Conservation (phyloP, 2,113 vertebrate species). For the Phoxinus phoxinus region DNA sequence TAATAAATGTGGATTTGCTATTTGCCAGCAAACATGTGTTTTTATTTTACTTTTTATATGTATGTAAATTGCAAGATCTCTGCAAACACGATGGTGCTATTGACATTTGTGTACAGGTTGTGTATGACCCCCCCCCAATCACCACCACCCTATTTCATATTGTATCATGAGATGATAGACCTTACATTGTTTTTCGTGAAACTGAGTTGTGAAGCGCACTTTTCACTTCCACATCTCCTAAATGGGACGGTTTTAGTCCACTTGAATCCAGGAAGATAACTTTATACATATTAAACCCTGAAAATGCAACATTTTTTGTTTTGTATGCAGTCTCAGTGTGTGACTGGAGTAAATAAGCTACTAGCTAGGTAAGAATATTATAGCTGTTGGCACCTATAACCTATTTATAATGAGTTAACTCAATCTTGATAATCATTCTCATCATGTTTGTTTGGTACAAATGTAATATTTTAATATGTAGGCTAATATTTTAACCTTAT, state of each 20-base stretch:
- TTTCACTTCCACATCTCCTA: constrained; percentile 14
- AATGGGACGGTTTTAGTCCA: neutral
- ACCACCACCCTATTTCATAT: neutral
- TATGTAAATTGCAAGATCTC: constrained; percentile 64
- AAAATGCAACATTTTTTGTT: neutral
- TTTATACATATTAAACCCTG: neutral
- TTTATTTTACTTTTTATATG: neutral
- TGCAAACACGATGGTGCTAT: constrained; percentile 9
- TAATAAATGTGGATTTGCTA: constrained; percentile 59
- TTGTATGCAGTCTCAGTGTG: neutral
- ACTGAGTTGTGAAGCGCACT: neutral
- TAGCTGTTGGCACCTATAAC: neutral
- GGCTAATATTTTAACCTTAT: neutral
- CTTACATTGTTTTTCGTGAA: neutral
- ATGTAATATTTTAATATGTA: neutral
- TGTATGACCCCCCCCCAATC: neutral
- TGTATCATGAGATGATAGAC: neutral
- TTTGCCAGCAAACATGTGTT: constrained; percentile 48
- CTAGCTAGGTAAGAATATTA: neutral
- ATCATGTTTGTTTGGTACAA: neutral
- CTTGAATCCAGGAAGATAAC: neutral
- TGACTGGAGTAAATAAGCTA: neutral
- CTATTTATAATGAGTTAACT: neutral
- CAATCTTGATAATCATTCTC: neutral
- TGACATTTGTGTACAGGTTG: neutral